Base-by-base conservation (phyloP, 2,888 invertebrate genomes). In the Oxyteleia sp. region DNA sequence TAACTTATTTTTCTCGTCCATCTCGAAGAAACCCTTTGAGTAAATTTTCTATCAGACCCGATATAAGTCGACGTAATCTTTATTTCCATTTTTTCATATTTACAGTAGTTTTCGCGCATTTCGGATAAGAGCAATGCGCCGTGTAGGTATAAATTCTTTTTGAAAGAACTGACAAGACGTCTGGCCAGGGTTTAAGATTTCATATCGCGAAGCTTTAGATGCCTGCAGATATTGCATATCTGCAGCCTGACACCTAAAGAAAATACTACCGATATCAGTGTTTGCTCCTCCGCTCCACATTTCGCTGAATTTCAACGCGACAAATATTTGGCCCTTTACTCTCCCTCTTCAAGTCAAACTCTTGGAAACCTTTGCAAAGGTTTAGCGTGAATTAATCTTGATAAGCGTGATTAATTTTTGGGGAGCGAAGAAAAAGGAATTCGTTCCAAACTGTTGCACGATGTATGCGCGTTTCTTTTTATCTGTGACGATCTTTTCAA, bases 171-270 rank as follows among this genome's bases (percentile, higher is more conserved):
- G 57, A 45, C 41, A 32, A 66, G 61, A 35, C 68, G 84, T 84
- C 76, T 80, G 53, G 76, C 38, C 61, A 47, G 84, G 87, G 88
- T 87, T 90, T 89, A 89, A 87, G 86, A 86, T 87, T 61, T 87
- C 87, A 90, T 91, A 90, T 89, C 87, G 84, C 75, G 76, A 71
- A 66, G 84, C 86, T 87, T 87, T 87, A 69, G 68, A 45, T 71
- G 75, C 78, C 75, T 85, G 82, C 75, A 61, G 85, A 90, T 90
- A 90, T 90, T 88, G 81, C 89, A 59, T 75, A 69, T 85, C 69
- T 76, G 69, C 64, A 75, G 29, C 26, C 29, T 69, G 69, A 53
- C 68, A 32, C 49, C 38, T 16, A 51, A 68, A 53, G 57, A 71
- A 81, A 68, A 61, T 68, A 59, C 43, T 71, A 11, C 47, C 32